A percentile compares a stretch with the other conserved stretches of the same genome.
Conservation (phyloP, 2,888 invertebrate species). For the Nyleta sp. region DNA sequence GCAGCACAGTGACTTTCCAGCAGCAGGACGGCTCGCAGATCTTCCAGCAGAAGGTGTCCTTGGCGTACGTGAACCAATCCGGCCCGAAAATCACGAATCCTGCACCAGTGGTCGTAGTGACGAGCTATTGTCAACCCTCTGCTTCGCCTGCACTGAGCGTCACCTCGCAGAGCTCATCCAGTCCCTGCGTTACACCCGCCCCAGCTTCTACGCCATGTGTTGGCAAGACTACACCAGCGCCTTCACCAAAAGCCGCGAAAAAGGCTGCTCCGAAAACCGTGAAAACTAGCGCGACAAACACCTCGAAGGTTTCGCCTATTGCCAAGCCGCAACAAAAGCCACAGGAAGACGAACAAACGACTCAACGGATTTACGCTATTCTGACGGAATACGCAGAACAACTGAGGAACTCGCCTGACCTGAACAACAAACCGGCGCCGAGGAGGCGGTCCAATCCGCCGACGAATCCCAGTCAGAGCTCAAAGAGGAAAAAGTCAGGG, state of each 20-base stretch:
- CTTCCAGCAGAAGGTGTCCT: constrained; percentile 83
- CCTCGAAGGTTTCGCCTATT: constrained; percentile 86
- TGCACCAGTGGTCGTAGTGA: constrained; percentile 84
- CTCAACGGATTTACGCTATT: constrained; percentile 91
- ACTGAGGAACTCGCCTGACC: constrained; percentile 90
- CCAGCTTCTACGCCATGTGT: constrained; percentile 82
- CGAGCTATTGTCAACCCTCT: constrained; percentile 84
- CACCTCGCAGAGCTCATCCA: constrained; percentile 85
- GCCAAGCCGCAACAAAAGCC: constrained; percentile 89
- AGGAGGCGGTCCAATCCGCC: constrained; percentile 89
- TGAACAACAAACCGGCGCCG: constrained; percentile 92
- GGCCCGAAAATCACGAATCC: constrained; percentile 81
- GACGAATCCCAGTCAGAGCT: constrained; percentile 87
- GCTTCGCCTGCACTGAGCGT: constrained; percentile 85
- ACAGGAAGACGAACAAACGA: constrained; percentile 91
- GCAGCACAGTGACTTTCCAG: constrained; percentile 73
- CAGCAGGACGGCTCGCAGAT: constrained; percentile 69
- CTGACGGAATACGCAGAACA: constrained; percentile 92
- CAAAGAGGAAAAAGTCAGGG: constrained; percentile 88
- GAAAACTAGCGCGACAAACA: constrained; percentile 84
- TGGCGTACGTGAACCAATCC: constrained; percentile 84
- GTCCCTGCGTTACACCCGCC: constrained; percentile 85
- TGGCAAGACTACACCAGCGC: constrained; percentile 83
- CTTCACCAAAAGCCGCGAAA: constrained; percentile 79
- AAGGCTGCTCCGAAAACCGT: constrained; percentile 84